Percentiles rank a stretch among this genome's conserved stretches.
Conservation (phyloP, 2,113 vertebrate genomes). For the Cinclus mexicanus region DNA sequence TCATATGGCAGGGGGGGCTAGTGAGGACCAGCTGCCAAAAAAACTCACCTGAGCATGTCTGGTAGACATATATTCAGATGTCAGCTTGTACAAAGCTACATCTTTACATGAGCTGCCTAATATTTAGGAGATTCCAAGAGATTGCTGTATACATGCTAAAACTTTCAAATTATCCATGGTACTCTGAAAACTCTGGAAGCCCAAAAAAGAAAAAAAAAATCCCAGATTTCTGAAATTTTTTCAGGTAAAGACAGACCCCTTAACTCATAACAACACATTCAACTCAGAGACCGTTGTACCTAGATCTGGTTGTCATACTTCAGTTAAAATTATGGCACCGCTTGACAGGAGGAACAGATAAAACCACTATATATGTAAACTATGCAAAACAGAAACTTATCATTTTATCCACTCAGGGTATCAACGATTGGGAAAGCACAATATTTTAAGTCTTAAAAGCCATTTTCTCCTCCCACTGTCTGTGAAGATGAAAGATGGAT, state of each 20-base stretch:
- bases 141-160: background rate
- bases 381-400: background rate
- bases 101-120: background rate
- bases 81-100: background rate
- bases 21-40: background rate
- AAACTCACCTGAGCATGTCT: background rate
- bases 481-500: background rate
- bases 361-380: background rate
- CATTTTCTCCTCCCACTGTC: background rate
- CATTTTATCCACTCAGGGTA: background rate
- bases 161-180: background rate
- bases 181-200: background rate
- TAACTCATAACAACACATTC: background rate
- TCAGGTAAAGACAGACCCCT: background rate
- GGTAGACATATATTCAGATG: background rate
- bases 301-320: background rate
- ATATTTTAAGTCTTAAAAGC: background rate
- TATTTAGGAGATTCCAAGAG: background rate
- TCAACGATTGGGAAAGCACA: background rate
- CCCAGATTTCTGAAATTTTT: background rate
- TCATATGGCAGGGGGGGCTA: background rate
- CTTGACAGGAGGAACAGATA: background rate
- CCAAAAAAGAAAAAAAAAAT: background rate
- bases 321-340: background rate
- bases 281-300: background rate